Base-by-base conservation (phyloP, 2,888 invertebrate species). In the Nebria salina region DNA sequence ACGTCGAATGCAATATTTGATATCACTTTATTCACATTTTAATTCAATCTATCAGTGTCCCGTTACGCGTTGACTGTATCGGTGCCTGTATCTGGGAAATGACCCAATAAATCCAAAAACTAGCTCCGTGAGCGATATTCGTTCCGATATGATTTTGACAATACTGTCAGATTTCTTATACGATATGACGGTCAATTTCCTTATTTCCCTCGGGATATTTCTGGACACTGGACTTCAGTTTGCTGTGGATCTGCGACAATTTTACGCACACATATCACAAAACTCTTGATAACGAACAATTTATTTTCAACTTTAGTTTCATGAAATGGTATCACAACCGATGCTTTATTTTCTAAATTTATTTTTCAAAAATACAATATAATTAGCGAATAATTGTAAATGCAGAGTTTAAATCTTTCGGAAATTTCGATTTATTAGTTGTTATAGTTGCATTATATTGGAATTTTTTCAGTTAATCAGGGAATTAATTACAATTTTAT, bases 121-220 rank as follows among this genome's bases (percentile, higher is more conserved):
- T 34, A 34, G 34, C 34, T 5, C 54, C 1, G 54, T 54, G 54
- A 54, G 54, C 54, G 54, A 54, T 54, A 54, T 54, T 54, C 34
- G 1, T 42, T 42, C 20, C 65, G 70, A 68, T 70, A 68, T 77
- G 70, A 77, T 77, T 77, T 77, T 77, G 77, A 77, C 77, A 77
- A 64, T 64, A 54, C 13, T 72, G 77, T 72, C 77, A 77, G 72
- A 77, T 72, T 72, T 70, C 70, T 72, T 64, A 72, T 41, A 72
- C 70, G 26, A 34, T 54, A 13, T 54, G 66, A 68, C 72, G 77
- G 72, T 72, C 77, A 77, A 77, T 77, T 77, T 72, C 64, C 77
- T 77, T 77, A 77, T 77, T 77, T 77, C 72, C 77, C 76, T 20
- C 42, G 70, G 70, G 76, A 75, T 75, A 73, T 20, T 54, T 54